Evolutionary conservation across 2,888 invertebrate species (phyloP).

Genomic region (Sicus ferrugineus): DNA sequence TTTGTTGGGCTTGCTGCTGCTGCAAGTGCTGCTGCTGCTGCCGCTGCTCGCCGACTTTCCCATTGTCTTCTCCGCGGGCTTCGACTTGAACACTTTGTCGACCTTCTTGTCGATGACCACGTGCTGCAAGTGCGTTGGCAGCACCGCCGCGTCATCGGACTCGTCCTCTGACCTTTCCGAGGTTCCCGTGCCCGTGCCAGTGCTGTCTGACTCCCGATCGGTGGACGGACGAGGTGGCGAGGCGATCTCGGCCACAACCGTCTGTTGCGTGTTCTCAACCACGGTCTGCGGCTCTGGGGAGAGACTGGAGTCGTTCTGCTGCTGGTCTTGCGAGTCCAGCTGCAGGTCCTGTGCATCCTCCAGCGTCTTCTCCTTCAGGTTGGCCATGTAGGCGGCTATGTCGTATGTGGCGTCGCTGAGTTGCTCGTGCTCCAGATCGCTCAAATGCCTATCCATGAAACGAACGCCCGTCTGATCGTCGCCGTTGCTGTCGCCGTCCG

Average conservation of each 20-base stretch:
- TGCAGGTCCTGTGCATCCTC: constrained; percentile 58
- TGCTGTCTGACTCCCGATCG: constrained; percentile 56
- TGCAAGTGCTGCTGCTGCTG: constrained; percentile 45
- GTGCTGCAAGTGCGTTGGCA: constrained; percentile 45
- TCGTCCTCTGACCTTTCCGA: constrained; percentile 62
- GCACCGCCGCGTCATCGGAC: constrained; percentile 52
- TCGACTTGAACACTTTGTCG: constrained; percentile 63
- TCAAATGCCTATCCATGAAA: constrained; percentile 64
- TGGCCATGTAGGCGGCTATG: constrained; percentile 64
- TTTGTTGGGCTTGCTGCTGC: constrained; percentile 47
- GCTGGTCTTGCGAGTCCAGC: constrained; percentile 54
- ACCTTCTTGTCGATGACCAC: constrained; percentile 63
- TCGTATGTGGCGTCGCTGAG: constrained; percentile 61
- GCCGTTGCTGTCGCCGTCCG: constrained; percentile 42
- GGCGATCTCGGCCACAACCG: constrained; percentile 57
- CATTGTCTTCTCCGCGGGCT: constrained; percentile 47
- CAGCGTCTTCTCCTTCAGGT: constrained; percentile 61
- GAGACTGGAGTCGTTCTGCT: constrained; percentile 62
- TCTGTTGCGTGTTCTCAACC: constrained; percentile 62
- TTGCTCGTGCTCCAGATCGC: constrained; percentile 63
- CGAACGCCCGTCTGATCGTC: constrained; percentile 49
- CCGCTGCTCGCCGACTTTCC: constrained; percentile 36
- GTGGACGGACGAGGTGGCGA: constrained; percentile 57
- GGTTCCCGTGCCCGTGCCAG: constrained; percentile 57
- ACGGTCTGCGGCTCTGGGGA: constrained; percentile 63